These are phyloP conservation scores for Brachionus rotundiformis DNA, from an alignment of 1,140 invertebrate genomes.

Conservation along the genomic window DNA sequence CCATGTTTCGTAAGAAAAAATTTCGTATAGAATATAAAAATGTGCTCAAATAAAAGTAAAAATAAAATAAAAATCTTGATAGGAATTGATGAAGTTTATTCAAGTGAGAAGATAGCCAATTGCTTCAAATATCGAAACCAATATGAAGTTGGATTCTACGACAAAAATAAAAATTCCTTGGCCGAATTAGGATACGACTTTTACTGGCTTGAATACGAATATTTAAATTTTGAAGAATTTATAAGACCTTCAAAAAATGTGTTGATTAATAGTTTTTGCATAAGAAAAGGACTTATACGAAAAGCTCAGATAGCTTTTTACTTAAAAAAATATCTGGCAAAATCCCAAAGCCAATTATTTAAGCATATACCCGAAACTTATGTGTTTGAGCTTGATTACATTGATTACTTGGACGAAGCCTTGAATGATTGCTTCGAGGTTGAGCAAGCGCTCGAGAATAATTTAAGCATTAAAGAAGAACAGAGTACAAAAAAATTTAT, in stretches of 20 bases:
- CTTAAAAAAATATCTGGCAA: constrained; percentile 29
- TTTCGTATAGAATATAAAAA: constrained; percentile 9
- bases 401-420: constrained; percentile 40
- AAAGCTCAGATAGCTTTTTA: constrained; percentile 39
- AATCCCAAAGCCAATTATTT: background rate
- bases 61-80: constrained; percentile 6
- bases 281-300: constrained; percentile 27
- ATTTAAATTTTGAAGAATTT: constrained; percentile 42
- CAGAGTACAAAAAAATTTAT: constrained; percentile 28
- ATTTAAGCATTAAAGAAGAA: background rate
- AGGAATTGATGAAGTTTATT: constrained; percentile 23
- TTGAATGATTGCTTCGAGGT: constrained; percentile 41
- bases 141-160: background rate
- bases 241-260: background rate
- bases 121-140: background rate
- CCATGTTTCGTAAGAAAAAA: background rate
- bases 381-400: constrained; percentile 15
- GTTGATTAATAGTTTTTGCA: constrained; percentile 26
- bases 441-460: background rate
- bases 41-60: background rate
- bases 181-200: background rate
- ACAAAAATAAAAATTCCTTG: background rate
- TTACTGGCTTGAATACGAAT: constrained; percentile 48
- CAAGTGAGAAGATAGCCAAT: background rate
- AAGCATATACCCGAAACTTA: constrained; percentile 34